phyloP scores from a whole-genome alignment of 2,888 invertebrate species.

The Acleris sparsana region DNA sequence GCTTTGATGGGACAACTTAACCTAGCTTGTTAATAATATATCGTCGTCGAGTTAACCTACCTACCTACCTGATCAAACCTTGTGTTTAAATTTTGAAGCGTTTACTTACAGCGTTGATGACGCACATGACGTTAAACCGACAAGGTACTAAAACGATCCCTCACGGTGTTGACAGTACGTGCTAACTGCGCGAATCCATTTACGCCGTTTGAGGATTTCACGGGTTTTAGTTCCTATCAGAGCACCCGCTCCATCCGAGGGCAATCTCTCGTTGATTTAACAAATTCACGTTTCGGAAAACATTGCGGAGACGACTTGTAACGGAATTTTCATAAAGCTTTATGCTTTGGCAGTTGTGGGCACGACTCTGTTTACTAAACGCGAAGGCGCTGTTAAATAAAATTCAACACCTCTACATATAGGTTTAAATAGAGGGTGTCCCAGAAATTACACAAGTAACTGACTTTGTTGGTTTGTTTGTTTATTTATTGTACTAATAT shows the following conservation, averaged over 20 bases:
- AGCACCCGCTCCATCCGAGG: constrained; percentile 30
- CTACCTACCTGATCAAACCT: no score
- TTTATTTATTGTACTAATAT: no score
- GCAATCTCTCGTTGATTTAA: constrained; percentile 35
- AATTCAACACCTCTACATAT: no score
- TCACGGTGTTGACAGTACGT: constrained; percentile 13
- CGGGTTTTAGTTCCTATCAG: constrained; percentile 31
- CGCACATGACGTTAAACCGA: constrained; percentile 12
- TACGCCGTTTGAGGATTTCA: constrained; percentile 29
- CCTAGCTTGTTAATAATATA: no score
- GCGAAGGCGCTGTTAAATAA: background rate
- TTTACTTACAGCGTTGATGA: no score
- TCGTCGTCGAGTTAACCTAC: no score
- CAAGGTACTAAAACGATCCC: no score
- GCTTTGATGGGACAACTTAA: no score
- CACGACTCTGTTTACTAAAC: constrained; percentile 6
- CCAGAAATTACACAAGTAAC: no score
- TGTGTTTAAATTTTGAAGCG: no score
- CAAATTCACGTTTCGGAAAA: constrained; percentile 28
- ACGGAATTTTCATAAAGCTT: constrained; percentile 27
- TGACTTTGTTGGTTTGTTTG: no score
- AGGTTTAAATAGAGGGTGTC: no score
- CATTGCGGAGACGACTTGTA: constrained; percentile 21
- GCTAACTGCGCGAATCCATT: constrained; percentile 24
- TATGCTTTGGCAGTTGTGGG: constrained; percentile 25